Percentiles rank a stretch among this genome's conserved stretches.
Conservation (phyloP, 2,113 vertebrate species). For the Pseudopodoces humilis region DNA sequence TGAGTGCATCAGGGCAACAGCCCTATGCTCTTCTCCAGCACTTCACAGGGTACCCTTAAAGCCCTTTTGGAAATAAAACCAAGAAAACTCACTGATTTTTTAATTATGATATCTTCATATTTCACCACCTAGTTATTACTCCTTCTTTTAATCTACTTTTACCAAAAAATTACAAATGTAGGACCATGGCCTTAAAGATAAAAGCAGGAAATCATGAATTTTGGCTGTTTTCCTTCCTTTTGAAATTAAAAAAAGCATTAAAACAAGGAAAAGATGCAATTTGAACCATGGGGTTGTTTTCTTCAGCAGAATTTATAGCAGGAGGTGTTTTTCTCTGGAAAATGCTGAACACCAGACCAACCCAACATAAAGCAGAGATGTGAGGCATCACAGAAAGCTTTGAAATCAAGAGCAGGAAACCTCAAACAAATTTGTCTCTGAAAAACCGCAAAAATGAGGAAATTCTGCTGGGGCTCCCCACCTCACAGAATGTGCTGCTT, state of each 20-base stretch:
- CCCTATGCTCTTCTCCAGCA: neutral
- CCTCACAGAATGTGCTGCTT: neutral
- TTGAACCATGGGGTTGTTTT: neutral
- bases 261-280: neutral
- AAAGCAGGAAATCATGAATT: neutral
- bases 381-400: neutral
- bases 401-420: slow-evolving; percentile 8
- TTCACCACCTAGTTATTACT: neutral
- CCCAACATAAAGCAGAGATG: neutral
- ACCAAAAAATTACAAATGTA: neutral
- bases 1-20: neutral
- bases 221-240: neutral
- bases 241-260: neutral
- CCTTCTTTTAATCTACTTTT: neutral
- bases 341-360: neutral
- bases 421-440: neutral
- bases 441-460: neutral
- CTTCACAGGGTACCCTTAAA: neutral
- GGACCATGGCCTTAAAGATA: neutral
- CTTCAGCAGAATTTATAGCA: neutral
- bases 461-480: neutral
- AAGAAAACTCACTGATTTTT: neutral
- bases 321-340: neutral
- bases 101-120: neutral
- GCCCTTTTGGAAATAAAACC: neutral